Base-by-base conservation (phyloP, 2,797 vertebrate genomes). In the Dallia pectoralis region DNA sequence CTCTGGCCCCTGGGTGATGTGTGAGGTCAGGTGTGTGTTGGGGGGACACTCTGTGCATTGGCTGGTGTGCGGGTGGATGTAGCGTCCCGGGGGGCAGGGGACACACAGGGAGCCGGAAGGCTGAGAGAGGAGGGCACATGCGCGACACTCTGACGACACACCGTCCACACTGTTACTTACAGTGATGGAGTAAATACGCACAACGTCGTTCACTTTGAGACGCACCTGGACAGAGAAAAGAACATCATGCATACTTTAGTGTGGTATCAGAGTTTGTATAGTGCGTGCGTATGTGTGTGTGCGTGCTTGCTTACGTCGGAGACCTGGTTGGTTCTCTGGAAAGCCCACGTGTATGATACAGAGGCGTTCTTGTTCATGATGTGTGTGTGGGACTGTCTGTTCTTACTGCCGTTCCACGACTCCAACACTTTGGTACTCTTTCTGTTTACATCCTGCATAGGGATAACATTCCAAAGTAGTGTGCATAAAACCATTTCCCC, bases 341-440 rank as follows among this genome's bases (percentile, higher is more conserved):
- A 99, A 40, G 97, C 97, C 98, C 97, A 99, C 0, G 98, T 99
- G 87, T 96, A 99, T 0, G 95, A 96, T 53, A 97, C 95, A 0
- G 97, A 95, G 78, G 95, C 95, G 1, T 99, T 98, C 90, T 96
- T 95, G 62, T 93, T 95, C 90, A 99, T 93, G 59, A 96, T 63
- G 67, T 99, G 96, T 12, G 95, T 96, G 74, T 96, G 99, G 30
- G 93, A 94, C 85, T 97, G 96, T 74, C 95, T 96, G 48, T 88
- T 87, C 89, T 97, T 95, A 18, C 88, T 95, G 86, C 93, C 95
- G 77, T 95, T 95, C 97, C 97, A 99, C 0, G 96, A 98, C 80
- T 99, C 96, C 74, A 99, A 95, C 81, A 99, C 96, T 3, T 93
- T 97, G 5, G 96, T 98, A 74, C 94, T 96, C 91, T 96, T 96